Evolutionary conservation across 2,113 vertebrate genomes (phyloP).

Genomic region (Trematocara zebra): DNA sequence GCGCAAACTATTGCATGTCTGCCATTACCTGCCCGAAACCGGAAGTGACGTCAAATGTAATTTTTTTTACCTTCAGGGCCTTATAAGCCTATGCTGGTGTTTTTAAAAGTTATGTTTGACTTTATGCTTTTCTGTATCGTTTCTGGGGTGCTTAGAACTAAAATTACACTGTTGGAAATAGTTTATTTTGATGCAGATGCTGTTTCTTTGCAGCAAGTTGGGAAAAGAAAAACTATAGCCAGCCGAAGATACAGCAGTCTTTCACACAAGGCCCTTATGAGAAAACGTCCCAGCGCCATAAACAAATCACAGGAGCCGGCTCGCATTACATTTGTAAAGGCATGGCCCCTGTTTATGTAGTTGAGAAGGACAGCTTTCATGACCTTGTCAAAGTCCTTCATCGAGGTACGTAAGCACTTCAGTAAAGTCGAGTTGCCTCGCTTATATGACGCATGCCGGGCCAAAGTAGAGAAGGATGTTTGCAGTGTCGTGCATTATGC

Average conservation of each 20-base stretch:
- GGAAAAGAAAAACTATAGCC: neutral
- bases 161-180: neutral
- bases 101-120: neutral
- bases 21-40: neutral
- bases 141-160: neutral
- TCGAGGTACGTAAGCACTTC: neutral
- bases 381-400: neutral
- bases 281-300: no score
- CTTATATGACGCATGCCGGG: neutral
- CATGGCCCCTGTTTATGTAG: neutral
- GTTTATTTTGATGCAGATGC: neutral
- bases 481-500: neutral
- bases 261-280: no score
- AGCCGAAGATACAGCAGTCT: no score
- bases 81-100: neutral
- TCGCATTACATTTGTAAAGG: no score
- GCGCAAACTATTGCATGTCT: accelerated
- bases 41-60: accelerated
- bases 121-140: accelerated
- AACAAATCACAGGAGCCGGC: no score
- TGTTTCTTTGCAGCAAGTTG: neutral
- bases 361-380: accelerated
- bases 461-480: neutral
- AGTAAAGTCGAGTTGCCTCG: neutral
- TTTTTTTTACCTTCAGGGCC: neutral